A percentile compares a stretch with the other conserved stretches of the same genome.
phyloP scores from a whole-genome alignment of 2,888 invertebrate genomes.

The Cylloceria caligata region DNA sequence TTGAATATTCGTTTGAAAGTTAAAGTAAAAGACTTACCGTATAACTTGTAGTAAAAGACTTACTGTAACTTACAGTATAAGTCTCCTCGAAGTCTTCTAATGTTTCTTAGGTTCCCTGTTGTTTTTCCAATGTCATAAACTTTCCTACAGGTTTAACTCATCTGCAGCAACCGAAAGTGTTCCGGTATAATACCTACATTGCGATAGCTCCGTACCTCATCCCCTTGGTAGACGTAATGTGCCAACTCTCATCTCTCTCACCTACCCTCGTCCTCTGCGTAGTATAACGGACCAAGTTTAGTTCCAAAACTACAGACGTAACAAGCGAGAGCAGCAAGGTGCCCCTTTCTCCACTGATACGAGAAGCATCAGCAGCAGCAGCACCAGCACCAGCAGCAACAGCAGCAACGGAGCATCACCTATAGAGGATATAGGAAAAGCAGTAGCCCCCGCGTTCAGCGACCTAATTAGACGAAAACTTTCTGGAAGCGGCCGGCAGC shows the following conservation, averaged over 20 bases:
- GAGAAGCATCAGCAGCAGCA: conserved; percentile 36
- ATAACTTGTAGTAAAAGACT: neutral
- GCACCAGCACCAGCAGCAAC: conserved; percentile 33
- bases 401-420: conserved; percentile 20
- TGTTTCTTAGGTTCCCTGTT: neutral
- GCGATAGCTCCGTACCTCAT: conserved; percentile 16
- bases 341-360: conserved; percentile 26
- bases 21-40: too few relatives aligned
- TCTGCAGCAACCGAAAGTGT: neutral
- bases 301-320: conserved; percentile 73
- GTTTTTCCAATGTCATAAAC: neutral
- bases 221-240: conserved; percentile 27
- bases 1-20: neutral
- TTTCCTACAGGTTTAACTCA: neutral
- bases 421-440: conserved; percentile 44
- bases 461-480: conserved; percentile 78
- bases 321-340: conserved; percentile 13
- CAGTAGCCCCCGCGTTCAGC: conserved; percentile 54
- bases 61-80: too few relatives aligned
- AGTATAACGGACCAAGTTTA: conserved; percentile 69
- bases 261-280: neutral
- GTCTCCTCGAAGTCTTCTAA: neutral
- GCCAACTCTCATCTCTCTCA: conserved; percentile 10
- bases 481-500: conserved; percentile 74
- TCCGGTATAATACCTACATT: neutral